These are phyloP conservation scores for Jacana jacana DNA, from an alignment of 2,113 vertebrate species.

Conservation along the genomic window DNA sequence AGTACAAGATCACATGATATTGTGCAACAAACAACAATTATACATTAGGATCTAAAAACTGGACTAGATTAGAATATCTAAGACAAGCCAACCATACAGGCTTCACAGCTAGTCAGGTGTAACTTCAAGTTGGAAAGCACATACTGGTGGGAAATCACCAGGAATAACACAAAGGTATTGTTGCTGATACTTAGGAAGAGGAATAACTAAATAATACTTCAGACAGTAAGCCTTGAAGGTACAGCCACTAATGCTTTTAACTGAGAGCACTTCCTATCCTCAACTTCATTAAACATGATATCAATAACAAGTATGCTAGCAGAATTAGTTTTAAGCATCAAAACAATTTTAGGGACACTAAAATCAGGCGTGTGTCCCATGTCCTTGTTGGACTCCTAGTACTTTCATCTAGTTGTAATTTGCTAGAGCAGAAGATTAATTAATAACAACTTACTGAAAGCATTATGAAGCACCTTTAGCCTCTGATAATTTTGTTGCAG, in stretches of 20 bases:
- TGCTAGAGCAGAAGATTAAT: background rate
- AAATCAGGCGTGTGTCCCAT: background rate
- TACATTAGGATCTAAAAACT: background rate
- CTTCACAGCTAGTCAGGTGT: background rate
- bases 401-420: background rate
- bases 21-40: background rate
- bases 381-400: background rate
- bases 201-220: background rate
- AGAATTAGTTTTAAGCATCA: background rate
- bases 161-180: background rate
- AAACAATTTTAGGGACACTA: background rate
- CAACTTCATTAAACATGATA: background rate
- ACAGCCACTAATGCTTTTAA: background rate
- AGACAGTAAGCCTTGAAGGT: background rate
- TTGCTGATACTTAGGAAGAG: background rate
- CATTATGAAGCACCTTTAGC: background rate
- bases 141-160: background rate
- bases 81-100: background rate
- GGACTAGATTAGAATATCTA: background rate
- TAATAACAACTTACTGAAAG: background rate
- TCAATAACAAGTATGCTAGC: background rate
- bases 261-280: background rate
- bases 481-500: background rate
- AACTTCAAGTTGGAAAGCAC: background rate
- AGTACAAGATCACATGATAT: background rate